Percentiles rank a stretch among this genome's conserved stretches.
Evolutionary conservation across 1,140 invertebrate genomes (phyloP).

Genomic region (Lysiphlebus fabarum): DNA sequence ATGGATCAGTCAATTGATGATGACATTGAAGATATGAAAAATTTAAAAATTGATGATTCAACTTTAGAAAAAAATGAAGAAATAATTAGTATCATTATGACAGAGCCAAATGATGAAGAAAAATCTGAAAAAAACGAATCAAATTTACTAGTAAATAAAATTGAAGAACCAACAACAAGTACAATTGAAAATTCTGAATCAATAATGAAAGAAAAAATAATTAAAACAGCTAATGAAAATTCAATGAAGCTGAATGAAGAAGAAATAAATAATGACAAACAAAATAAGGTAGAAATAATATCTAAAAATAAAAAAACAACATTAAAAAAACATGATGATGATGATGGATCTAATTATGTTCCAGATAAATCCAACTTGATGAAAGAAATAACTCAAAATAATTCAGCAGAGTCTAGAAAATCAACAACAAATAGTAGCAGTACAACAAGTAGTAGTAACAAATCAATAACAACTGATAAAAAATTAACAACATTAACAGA

Average conservation of each 20-base stretch:
- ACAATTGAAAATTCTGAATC: background rate
- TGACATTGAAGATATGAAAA: conserved; percentile 7
- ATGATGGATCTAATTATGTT: too few relatives aligned
- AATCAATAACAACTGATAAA: too few relatives aligned
- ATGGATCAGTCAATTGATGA: conserved; percentile 1
- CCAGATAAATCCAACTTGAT: too few relatives aligned
- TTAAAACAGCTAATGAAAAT: background rate
- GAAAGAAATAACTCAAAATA: too few relatives aligned
- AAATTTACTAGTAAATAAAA: background rate
- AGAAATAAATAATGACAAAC: too few relatives aligned
- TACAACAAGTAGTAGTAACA: too few relatives aligned
- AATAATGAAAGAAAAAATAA: background rate
- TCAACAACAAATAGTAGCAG: too few relatives aligned
- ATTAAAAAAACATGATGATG: too few relatives aligned
- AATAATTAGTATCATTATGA: background rate
- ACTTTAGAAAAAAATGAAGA: background rate
- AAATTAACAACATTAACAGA: too few relatives aligned
- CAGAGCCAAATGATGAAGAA: background rate
- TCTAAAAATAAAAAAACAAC: too few relatives aligned
- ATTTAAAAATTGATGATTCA: conserved; percentile 31
- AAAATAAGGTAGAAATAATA: too few relatives aligned
- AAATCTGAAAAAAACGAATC: background rate
- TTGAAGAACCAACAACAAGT: background rate
- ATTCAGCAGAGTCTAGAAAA: too few relatives aligned
- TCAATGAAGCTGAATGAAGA: background rate